Evolutionary conservation across 92 coral and sea anemone species (phyloP).

Genomic region (Diadumene lineata): DNA sequence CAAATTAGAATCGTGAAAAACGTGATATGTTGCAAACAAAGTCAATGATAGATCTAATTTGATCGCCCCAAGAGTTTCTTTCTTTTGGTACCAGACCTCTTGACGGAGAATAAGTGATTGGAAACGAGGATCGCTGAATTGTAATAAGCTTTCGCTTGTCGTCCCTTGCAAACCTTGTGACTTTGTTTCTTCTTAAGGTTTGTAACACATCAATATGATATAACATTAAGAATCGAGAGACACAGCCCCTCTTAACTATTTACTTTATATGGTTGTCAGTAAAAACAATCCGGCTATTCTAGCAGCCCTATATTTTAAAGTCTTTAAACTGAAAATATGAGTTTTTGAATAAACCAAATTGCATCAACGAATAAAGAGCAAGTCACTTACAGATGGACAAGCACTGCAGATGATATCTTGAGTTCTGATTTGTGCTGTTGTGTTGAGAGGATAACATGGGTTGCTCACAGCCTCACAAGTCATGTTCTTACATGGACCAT

Average conservation of each 20-base stretch:
- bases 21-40: too few species aligned
- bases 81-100: too few species aligned
- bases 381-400: slow-evolving; percentile 69
- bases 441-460: slow-evolving; percentile 78
- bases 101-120: too few species aligned
- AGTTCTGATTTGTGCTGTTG: slow-evolving; percentile 72
- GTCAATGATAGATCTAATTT: too few species aligned
- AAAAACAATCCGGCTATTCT: neutral
- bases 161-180: neutral
- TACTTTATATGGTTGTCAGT: neutral
- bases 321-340: neutral
- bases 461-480: slow-evolving; percentile 70
- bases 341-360: neutral
- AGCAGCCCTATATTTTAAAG: neutral
- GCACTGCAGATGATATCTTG: slow-evolving; percentile 53
- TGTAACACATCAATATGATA: neutral
- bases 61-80: too few species aligned
- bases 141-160: too few species aligned
- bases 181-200: neutral
- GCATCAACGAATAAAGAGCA: neutral
- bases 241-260: neutral
- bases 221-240: neutral
- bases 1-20: too few species aligned
- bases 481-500: slow-evolving; percentile 75
- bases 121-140: too few species aligned